Conservation (phyloP, 53 echinoderm and acorn worm species). For the Crossaster papposus region DNA sequence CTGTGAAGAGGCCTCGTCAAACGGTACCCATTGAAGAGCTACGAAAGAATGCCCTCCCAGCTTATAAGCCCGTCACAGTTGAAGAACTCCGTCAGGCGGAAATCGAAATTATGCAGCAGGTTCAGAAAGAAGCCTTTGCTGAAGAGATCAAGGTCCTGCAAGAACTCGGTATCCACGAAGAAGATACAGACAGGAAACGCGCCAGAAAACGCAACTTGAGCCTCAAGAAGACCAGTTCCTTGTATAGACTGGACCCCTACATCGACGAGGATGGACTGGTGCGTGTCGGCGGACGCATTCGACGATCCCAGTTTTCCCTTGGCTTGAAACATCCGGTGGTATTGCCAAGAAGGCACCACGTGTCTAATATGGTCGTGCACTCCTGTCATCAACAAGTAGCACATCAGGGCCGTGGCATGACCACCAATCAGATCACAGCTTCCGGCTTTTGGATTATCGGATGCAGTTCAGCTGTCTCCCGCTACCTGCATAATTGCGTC, state of each 20-base stretch:
- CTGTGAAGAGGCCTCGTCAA: background rate
- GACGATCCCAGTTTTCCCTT: conserved; percentile 5
- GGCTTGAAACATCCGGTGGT: conserved; percentile 49
- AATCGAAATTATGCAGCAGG: conserved; percentile 16
- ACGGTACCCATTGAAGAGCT: background rate
- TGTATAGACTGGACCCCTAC: conserved; percentile 67
- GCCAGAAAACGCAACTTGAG: conserved; percentile 22
- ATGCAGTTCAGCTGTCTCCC: too few species aligned
- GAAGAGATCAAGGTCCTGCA: conserved; percentile 34
- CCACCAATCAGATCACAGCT: conserved; percentile 49
- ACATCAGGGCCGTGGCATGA: too few species aligned
- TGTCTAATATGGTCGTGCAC: conserved; percentile 15
- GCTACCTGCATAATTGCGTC: too few species aligned
- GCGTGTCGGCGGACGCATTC: too few species aligned
- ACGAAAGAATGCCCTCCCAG: background rate
- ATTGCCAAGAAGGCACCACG: conserved; percentile 45
- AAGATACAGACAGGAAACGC: background rate
- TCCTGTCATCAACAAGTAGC: conserved; percentile 39
- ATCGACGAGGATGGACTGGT: too few species aligned
- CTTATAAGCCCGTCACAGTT: too few species aligned
- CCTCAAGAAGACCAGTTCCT: conserved; percentile 44
- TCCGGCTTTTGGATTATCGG: too few species aligned
- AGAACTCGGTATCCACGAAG: conserved; percentile 1
- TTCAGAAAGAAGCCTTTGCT: too few species aligned
- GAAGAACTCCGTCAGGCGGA: too few species aligned